Evolutionary conservation across 2,888 invertebrate species (phyloP).

Genomic region (Dyspetes luteomarginatus): DNA sequence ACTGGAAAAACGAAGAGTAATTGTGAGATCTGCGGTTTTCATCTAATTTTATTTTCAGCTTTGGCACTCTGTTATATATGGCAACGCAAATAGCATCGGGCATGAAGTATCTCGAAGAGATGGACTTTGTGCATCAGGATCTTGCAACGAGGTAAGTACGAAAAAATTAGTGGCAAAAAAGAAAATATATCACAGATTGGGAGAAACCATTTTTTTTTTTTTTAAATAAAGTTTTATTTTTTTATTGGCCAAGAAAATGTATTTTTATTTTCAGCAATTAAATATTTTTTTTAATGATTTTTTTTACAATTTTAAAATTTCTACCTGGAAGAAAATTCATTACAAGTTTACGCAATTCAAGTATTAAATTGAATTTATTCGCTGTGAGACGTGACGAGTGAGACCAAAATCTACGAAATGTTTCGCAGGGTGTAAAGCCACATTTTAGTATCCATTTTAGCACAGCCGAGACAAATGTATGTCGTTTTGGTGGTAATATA

Average conservation of each 20-base stretch:
- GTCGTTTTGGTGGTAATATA: slow-evolving; percentile 8
- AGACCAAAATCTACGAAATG: no score
- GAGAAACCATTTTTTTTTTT: no score
- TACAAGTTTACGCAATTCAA: no score
- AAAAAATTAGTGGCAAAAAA: no score
- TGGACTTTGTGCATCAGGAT: slow-evolving; percentile 94
- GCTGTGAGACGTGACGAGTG: no score
- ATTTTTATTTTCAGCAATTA: no score
- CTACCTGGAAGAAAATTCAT: no score
- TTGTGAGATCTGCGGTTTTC: neutral
- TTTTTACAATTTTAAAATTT: no score
- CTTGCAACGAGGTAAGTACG: slow-evolving; percentile 92
- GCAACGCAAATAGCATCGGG: slow-evolving; percentile 95
- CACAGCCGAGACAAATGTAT: slow-evolving; percentile 35
- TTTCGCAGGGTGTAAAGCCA: neutral
- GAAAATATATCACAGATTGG: slow-evolving; percentile 55
- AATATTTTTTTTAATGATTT: no score
- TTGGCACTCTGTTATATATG: slow-evolving; percentile 93
- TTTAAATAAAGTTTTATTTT: no score
- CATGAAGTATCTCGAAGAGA: slow-evolving; percentile 94
- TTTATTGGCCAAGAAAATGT: no score
- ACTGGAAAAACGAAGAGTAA: neutral
- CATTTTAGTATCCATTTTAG: slow-evolving; percentile 7
- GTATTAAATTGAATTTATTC: no score
- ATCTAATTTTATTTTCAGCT: slow-evolving; percentile 88